Evolutionary conservation across 23 tunicate species (phyloP).

Genomic region (Halocynthia aurantium): DNA sequence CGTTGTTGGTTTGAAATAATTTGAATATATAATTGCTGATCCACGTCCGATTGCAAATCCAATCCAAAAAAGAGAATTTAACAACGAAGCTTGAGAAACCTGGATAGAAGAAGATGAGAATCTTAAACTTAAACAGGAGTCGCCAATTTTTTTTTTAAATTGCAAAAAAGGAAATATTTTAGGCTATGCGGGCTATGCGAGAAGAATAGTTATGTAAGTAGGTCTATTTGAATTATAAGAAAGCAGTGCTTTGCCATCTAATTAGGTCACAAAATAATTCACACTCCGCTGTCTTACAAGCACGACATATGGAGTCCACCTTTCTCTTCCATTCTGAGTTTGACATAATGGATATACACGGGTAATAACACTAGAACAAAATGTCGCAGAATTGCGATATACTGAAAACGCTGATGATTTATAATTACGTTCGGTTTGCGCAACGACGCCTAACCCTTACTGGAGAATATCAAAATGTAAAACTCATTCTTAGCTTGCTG

Average conservation of each 20-base stretch:
- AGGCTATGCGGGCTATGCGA: background rate
- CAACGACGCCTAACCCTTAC: background rate
- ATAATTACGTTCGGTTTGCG: background rate
- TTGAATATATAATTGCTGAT: constrained; percentile 75
- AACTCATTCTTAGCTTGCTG: background rate
- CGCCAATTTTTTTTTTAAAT: background rate
- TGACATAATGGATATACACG: too few relatives aligned
- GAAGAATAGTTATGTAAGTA: too few relatives aligned
- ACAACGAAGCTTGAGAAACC: constrained; percentile 62
- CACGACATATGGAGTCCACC: too few relatives aligned
- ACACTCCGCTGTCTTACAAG: too few relatives aligned
- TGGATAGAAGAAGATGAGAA: background rate
- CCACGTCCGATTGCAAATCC: constrained; percentile 93
- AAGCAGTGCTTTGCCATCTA: too few relatives aligned
- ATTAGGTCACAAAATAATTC: too few relatives aligned
- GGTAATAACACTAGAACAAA: too few relatives aligned
- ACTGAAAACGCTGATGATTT: too few relatives aligned
- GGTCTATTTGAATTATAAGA: too few relatives aligned
- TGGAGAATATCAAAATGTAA: background rate
- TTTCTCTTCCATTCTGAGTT: too few relatives aligned
- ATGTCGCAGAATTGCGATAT: too few relatives aligned
- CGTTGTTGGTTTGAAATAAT: constrained; percentile 58
- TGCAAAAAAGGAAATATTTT: background rate
- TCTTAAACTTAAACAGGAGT: background rate
- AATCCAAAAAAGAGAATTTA: constrained; percentile 88